Evolutionary conservation across 2,113 vertebrate species (phyloP).

Genomic region (Geococcyx californianus): DNA sequence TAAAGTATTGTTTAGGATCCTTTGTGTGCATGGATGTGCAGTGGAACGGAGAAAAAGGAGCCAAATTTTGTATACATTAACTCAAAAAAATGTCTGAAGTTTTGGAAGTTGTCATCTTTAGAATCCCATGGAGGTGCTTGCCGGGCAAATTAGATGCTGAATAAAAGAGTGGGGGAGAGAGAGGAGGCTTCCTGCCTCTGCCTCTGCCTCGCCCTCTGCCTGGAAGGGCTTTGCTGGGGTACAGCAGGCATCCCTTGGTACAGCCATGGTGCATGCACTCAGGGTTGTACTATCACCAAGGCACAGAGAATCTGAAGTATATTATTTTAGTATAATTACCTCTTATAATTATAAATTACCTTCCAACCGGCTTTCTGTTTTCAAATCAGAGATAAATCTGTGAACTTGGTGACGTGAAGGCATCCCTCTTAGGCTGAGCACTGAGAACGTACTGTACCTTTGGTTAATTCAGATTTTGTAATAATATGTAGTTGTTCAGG

Average conservation of each 20-base stretch:
- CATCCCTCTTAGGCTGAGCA: not conserved
- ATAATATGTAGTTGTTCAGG: not conserved
- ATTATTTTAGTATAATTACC: not conserved
- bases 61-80: not conserved
- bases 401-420: not conserved
- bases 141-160: not conserved
- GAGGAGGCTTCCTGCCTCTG: not conserved
- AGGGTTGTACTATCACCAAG: accelerated
- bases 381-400: not conserved
- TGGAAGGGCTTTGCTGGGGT: not conserved
- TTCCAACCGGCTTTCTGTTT: not conserved
- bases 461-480: not conserved
- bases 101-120: not conserved
- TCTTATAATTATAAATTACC: not conserved
- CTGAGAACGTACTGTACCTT: not conserved
- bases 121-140: not conserved
- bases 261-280: accelerated
- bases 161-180: not conserved
- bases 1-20: not conserved
- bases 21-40: not conserved
- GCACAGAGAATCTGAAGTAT: not conserved
- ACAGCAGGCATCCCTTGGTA: accelerated
- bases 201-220: not conserved
- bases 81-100: not conserved
- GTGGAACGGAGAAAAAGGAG: not conserved